Base-by-base conservation (phyloP, 2,113 vertebrate species). In the Asarcornis scutulata region DNA sequence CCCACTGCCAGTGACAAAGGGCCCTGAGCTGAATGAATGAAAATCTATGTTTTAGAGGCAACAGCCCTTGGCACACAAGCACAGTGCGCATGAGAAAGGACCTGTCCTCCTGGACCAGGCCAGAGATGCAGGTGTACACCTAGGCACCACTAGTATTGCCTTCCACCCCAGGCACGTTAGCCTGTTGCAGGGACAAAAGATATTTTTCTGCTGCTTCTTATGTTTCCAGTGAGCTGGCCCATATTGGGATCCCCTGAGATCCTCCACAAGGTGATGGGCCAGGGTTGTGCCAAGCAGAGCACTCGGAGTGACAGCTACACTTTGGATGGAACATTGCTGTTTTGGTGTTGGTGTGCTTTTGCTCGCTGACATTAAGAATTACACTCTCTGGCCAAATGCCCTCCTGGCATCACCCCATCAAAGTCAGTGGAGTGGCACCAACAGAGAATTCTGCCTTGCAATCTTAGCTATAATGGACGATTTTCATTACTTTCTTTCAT, bases 121-220 rank as follows among this genome's bases (percentile, higher is more conserved):
- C 21, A 27, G 50, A 27, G 32, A 17, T 26, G 29, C 17, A 55
- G 12, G 1, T 46, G 46, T 21, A 0, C 1, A 20, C 2, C 6
- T 0, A 40, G 40, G 40, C 13, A 59, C 7, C 1, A 0, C 13
- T 6, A 15, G 6, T 0, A 0, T 20, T 46, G 5, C 2, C 73
- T 14, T 13, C 17, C 13, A 5, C 2, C 10, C 3, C 8, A 12
- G 8, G 23, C 44, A 27, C 2, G 12, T 4, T 11, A 23, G 8
- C 10, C 17, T 36, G 32, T n/a, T 25, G 53, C 29, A 74, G 40
- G 52, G 29, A 58, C 29, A 32, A 60, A 53, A 52, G 21, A 25
- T 34, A 26, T 36, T n/a, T 17, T 56, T 21, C 36, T 68, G 44
- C n/a, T 44, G 38, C 8, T 17, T 15, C 31, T 42, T 40, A 42